Evolutionary conservation across 2,113 vertebrate genomes (phyloP), one percentile per base, ranked within the genome.

Genomic region (Centropristis striata): DNA sequence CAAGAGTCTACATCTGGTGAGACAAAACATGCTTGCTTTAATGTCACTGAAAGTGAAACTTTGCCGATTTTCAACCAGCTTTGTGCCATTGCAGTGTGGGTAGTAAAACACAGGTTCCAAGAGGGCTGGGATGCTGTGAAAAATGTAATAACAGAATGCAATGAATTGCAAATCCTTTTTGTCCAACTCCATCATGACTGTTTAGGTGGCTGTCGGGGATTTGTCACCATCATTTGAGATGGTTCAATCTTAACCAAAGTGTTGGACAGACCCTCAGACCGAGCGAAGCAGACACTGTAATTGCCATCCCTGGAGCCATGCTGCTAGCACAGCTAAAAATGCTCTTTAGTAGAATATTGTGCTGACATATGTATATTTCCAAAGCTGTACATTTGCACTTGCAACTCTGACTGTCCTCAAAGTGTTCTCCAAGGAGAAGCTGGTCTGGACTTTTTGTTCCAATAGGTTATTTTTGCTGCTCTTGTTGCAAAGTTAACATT

Each of bases 401-500:
- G 10, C 0, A 4, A 49, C 41, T 61, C 14, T 61, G 37, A 53
- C 59, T 46, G 70, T n/a, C 25, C 27, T 63, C 41, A 15, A 54
- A 59, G 32, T 32, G 32, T 32, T 21, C n/a, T 50, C 37, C 0
- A 28, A 42, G 8, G 20, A 32, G 44, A 71, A 44, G 15, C 53
- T 25, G 57, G 0, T 54, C 13, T 5, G 27, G 14, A 71, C 39
- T 20, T 65, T 65, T 42, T 44, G 0, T 49, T 9, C 50, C 41
- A 27, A 18, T 12, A 1, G 36, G 11, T 1, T 44, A 7, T 60
- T 54, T 75, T 2, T 49, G 21, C 58, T 65, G 32, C 27, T 25
- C 10, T 75, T 83, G 72, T 10, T 59, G 21, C 28, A 68, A 37
- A 78, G 42, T 80, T 65, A 58, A 61, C 18, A 49, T 70, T 74